Percentiles rank a stretch among this genome's conserved stretches.
These are phyloP conservation scores for Trichacis sp. DNA, from an alignment of 2,888 invertebrate species.

Conservation along the genomic window DNA sequence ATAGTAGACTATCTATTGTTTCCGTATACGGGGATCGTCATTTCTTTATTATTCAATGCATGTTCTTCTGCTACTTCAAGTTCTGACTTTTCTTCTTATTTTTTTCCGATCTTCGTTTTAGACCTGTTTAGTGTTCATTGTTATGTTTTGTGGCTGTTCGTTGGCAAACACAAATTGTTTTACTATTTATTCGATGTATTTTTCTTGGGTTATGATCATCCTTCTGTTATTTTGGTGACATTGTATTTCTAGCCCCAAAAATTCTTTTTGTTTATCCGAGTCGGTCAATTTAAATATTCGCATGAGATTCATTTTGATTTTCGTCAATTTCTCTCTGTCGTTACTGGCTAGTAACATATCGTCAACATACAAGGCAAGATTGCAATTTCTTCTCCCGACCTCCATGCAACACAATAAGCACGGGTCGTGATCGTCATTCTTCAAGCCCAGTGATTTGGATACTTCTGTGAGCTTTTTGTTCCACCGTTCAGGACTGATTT, in stretches of 20 bases:
- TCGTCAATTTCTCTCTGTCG: background rate
- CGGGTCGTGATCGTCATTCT: constrained; percentile 18
- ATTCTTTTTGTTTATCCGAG: background rate
- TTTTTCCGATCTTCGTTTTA: constrained; percentile 6
- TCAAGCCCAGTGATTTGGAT: constrained; percentile 24
- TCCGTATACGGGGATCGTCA: background rate
- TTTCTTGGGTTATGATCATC: constrained; percentile 8
- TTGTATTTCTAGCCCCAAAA: constrained; percentile 9
- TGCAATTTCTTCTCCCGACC: background rate
- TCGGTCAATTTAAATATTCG: background rate
- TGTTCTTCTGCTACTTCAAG: background rate
- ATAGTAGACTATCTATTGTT: background rate
- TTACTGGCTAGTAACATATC: too few relatives aligned
- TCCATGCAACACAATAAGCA: constrained; percentile 9
- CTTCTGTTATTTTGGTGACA: constrained; percentile 1
- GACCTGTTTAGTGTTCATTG: constrained; percentile 22
- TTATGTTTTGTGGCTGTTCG: constrained; percentile 10
- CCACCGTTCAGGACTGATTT: constrained; percentile 27
- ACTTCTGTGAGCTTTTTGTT: constrained; percentile 24
- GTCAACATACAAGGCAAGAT: background rate
- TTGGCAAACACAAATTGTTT: constrained; percentile 19
- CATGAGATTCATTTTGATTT: background rate
- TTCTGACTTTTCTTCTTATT: too few relatives aligned
- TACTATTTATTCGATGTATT: constrained; percentile 10
- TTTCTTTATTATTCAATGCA: too few relatives aligned